phyloP scores from a whole-genome alignment of 2,888 invertebrate genomes.

The Macaria notata region DNA sequence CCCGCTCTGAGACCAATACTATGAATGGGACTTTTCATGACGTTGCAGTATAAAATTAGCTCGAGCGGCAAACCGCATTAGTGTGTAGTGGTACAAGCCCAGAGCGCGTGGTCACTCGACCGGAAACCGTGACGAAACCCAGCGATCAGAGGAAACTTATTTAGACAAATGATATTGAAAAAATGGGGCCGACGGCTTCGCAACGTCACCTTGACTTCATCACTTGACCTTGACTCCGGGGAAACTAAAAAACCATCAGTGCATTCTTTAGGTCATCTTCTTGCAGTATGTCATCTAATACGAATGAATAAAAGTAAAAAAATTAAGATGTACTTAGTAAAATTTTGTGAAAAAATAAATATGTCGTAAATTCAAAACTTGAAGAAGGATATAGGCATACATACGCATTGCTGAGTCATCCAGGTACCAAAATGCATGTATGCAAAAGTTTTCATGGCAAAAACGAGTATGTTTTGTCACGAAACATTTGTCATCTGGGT shows the following conservation, averaged over 20 bases:
- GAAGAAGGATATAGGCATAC: too few relatives aligned
- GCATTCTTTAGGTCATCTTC: constrained; percentile 41
- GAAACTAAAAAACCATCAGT: constrained; percentile 48
- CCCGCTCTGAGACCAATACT: too few relatives aligned
- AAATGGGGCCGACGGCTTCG: constrained; percentile 69
- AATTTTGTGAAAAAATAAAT: too few relatives aligned
- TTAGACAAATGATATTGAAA: constrained; percentile 63
- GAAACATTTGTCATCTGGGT: too few relatives aligned
- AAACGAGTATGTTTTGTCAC: too few relatives aligned
- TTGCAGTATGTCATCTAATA: not conserved
- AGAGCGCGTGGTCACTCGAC: constrained; percentile 55
- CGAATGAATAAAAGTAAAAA: not conserved
- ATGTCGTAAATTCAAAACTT: too few relatives aligned
- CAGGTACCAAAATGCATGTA: too few relatives aligned
- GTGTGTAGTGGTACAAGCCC: constrained; percentile 19
- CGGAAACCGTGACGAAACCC: constrained; percentile 72
- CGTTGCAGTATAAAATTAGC: not conserved
- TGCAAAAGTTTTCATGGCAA: too few relatives aligned
- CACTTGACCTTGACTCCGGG: constrained; percentile 70
- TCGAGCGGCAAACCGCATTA: constrained; percentile 17
- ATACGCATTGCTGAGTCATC: too few relatives aligned
- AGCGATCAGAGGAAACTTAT: constrained; percentile 65
- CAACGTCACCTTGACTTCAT: constrained; percentile 72
- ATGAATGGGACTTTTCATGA: too few relatives aligned
- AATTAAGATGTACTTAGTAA: too few relatives aligned